Percentiles rank a stretch among this genome's conserved stretches.
These are phyloP conservation scores for Odontophorus gujanensis DNA, from an alignment of 2,113 vertebrate genomes.

Conservation along the genomic window DNA sequence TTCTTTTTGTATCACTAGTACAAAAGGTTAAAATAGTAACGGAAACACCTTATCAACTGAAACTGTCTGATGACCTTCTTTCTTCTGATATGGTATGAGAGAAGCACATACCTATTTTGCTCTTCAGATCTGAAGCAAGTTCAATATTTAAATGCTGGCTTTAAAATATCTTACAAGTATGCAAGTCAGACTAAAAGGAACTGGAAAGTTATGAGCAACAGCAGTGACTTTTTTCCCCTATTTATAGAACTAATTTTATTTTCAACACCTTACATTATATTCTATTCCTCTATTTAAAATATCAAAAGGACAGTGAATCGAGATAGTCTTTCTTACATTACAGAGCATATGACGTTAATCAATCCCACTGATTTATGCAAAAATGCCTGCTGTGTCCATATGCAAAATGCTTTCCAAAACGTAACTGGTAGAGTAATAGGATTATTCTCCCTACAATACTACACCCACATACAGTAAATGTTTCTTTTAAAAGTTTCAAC, in stretches of 20 bases:
- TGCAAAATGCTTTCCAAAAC: not conserved
- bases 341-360: not conserved
- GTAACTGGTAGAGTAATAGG: not conserved
- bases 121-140: not conserved
- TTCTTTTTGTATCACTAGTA: not conserved
- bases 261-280: not conserved
- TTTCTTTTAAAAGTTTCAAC: not conserved
- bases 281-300: not conserved
- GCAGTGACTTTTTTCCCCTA: not conserved
- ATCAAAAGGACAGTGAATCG: not conserved
- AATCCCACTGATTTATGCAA: not conserved
- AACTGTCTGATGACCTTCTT: not conserved
- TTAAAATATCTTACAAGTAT: not conserved
- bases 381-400: not conserved
- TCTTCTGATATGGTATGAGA: not conserved
- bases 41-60: not conserved
- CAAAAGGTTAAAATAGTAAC: not conserved
- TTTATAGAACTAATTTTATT: not conserved
- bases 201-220: not conserved
- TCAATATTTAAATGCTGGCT: not conserved
- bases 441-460: not conserved
- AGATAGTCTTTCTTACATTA: not conserved
- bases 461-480: fast-evolving
- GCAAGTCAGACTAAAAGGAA: not conserved
- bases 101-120: not conserved